Percentiles rank a stretch among this genome's conserved stretches.
Evolutionary conservation across 2,888 invertebrate species (phyloP).

Genomic region (Drosophila trichaetosa): DNA sequence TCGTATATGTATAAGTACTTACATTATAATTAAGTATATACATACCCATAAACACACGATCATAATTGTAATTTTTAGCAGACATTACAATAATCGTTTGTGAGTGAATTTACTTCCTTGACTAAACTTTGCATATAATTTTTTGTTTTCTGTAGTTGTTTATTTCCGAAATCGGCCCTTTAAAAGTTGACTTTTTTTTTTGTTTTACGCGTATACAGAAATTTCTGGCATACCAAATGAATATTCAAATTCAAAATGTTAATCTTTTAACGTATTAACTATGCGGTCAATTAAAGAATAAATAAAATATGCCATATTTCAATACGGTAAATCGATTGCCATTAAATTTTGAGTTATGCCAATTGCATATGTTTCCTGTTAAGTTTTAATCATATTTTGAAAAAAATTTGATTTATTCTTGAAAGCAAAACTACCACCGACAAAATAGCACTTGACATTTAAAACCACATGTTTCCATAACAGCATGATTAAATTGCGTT

Average conservation of each 20-base stretch:
- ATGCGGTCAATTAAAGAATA: constrained; percentile 47
- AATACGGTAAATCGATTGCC: constrained; percentile 9
- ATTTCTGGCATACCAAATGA: background rate
- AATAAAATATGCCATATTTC: constrained; percentile 8
- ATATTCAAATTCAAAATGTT: background rate
- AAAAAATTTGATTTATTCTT: background rate
- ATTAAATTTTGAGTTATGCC: constrained; percentile 11
- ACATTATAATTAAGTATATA: constrained; percentile 11
- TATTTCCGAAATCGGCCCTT: constrained; percentile 2
- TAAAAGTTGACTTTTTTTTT: background rate
- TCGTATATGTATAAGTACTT: constrained; percentile 7
- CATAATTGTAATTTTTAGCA: constrained; percentile 5
- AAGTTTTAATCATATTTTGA: constrained; percentile 2
- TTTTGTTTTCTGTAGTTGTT: constrained; percentile 2
- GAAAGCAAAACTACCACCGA: constrained; percentile 70
- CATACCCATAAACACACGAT: constrained; percentile 6
- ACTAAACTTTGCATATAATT: constrained; percentile 47
- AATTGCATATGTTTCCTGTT: constrained; percentile 5
- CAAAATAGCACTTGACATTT: constrained; percentile 65
- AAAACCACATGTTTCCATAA: constrained; percentile 40
- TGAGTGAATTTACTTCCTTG: constrained; percentile 20
- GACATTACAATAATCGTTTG: constrained; percentile 21
- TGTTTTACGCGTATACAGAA: background rate
- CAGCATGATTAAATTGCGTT: constrained; percentile 48
- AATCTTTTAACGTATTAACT: constrained; percentile 8